Evolutionary conservation across 2,113 vertebrate species (phyloP).

Genomic region (Peromyscus californicus): DNA sequence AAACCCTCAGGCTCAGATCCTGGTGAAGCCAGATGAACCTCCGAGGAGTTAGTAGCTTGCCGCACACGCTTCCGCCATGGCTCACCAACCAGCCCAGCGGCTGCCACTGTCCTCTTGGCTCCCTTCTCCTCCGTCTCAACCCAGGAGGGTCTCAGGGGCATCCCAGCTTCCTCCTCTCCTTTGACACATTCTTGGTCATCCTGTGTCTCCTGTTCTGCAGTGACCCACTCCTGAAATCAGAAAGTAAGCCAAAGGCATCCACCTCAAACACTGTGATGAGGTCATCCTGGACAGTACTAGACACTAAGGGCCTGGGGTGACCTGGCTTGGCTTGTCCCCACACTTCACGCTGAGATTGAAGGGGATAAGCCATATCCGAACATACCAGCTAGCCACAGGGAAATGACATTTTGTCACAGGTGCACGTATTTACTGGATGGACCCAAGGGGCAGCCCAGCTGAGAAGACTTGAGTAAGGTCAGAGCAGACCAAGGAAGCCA

Average conservation of each 20-base stretch:
- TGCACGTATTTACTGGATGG: background rate
- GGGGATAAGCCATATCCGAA: background rate
- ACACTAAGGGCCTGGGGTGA: background rate
- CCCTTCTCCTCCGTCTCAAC: background rate
- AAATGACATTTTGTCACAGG: background rate
- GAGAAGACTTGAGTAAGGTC: background rate
- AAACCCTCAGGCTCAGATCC: background rate
- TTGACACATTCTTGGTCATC: background rate
- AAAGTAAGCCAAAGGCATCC: conserved; percentile 61
- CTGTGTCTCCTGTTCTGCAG: background rate
- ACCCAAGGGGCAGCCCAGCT: background rate
- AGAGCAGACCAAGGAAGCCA: too few species aligned
- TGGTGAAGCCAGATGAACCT: background rate
- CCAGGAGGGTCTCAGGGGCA: background rate
- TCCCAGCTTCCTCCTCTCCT: background rate
- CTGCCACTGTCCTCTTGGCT: conserved; percentile 23
- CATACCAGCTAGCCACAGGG: accelerated
- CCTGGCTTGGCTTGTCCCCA: accelerated
- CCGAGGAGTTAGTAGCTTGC: background rate
- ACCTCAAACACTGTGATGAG: background rate
- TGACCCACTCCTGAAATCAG: conserved; percentile 78
- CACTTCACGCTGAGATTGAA: background rate
- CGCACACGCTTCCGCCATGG: background rate
- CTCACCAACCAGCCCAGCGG: background rate
- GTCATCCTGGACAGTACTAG: background rate